Base-by-base conservation (phyloP, 2,888 invertebrate species). In the Pseudanteris insignis region DNA sequence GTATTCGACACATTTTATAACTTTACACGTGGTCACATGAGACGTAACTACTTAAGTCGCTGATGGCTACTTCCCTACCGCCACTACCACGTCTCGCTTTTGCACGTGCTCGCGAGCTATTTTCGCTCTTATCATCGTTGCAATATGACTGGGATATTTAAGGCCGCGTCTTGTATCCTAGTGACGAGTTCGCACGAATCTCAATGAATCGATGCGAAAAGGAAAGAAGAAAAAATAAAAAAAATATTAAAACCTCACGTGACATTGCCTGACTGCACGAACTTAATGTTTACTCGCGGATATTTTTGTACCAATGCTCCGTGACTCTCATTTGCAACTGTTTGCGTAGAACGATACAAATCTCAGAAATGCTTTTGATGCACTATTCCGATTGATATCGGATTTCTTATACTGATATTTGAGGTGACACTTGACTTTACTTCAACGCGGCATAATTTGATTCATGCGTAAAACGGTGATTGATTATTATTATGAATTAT, bases 141-240 rank as follows among this genome's bases (percentile, higher is more conserved):
- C 51, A 62, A 62, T 57, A 62, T 62, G 62, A 62, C 62, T 57
- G 34, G 62, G 43, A 51, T 62, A 62, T 62, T 57, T 62, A 57
- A 55, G 62, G 62, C 62, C 28, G 33, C 50, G 32, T 54, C 60
- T 54, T 57, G 51, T 47, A 33, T 55, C 48, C 38, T 61, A 10
- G 26, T 57, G 48, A 55, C 47, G 55, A 25, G 47, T 41, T 47
- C 55, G 36, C 36, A 41, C 54, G 40, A 40, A 46, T 55, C 46
- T 46, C 29, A 40, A 21, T 41, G 47, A 55, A 55, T 55, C 47
- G 36, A 55, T 41, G 47, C 47, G 34, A 40, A 55, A 47, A 50
- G 38, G 9, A 33, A 30, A 40, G 12, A 3, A 8, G 3, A 3
- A 32, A 32, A 40, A 37, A 21, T n/a, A n/a, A n/a, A n/a, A n/a